These are phyloP conservation scores for Champsocephalus esox DNA, from an alignment of 2,797 vertebrate species.

Conservation along the genomic window DNA sequence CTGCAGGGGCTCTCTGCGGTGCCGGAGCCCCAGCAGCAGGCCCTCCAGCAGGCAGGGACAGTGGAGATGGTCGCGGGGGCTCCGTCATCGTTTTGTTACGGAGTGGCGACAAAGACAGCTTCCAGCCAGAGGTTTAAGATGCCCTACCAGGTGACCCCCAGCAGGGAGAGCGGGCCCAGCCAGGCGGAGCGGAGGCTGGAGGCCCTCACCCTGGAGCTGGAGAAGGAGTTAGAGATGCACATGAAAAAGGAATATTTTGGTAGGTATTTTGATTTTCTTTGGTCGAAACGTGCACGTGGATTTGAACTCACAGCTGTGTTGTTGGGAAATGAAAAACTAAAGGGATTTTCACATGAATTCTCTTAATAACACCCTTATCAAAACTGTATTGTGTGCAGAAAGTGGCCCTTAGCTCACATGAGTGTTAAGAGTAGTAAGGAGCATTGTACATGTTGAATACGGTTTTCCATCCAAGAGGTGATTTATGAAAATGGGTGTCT, in stretches of 20 bases:
- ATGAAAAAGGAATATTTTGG: constrained; percentile 98
- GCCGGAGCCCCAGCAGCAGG: constrained; percentile 77
- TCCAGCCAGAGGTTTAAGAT: constrained; percentile 88
- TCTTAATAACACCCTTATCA: background rate
- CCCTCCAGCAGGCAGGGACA: constrained; percentile 40
- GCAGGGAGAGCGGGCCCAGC: constrained; percentile 91
- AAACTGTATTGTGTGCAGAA: background rate
- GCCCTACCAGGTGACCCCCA: constrained; percentile 91
- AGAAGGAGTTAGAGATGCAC: constrained; percentile 96
- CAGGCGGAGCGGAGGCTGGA: constrained; percentile 94
- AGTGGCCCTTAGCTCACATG: background rate
- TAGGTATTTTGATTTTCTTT: constrained; percentile 78
- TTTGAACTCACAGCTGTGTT: background rate
- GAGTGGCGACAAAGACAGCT: constrained; percentile 80
- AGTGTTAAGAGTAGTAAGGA: background rate
- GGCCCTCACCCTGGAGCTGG: constrained; percentile 94
- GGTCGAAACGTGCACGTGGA: background rate
- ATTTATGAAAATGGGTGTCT: background rate
- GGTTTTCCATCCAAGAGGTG: background rate
- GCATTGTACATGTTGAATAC: background rate
- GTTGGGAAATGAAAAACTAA: background rate
- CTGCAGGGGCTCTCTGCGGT: constrained; percentile 82
- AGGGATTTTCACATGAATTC: background rate
- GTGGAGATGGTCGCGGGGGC: constrained; percentile 73
- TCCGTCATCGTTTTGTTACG: constrained; percentile 80